Base-by-base conservation (phyloP, 2,888 invertebrate species). In the Drosophila mettleri region DNA sequence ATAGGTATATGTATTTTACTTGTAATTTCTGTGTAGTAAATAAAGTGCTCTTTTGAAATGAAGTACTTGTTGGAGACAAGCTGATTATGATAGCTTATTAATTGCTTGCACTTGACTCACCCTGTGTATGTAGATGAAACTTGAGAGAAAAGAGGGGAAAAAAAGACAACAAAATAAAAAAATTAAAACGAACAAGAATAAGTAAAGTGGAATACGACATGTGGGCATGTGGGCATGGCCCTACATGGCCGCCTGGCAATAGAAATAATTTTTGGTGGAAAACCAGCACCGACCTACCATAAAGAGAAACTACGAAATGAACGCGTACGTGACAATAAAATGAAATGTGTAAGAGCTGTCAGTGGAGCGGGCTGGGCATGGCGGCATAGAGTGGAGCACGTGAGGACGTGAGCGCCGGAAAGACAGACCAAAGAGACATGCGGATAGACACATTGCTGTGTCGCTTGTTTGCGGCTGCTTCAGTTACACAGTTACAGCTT, bases 241-340 rank as follows among this genome's bases (percentile, higher is more conserved):
- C 46, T 85, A 85, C 72, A 79, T 60, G 67, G 81, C 7, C 78
- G 9, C 33, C 48, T 63, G 80, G 79, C 88, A 70, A 80, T 80
- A 73, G 61, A 73, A 75, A 69, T 77, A 66, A 78, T 74, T 73
- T 72, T 81, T 61, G 64, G 64, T 41, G 68, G 60, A 67, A 80
- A 80, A 80, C 59, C 70, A 63, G 61, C 55, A 27, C 63, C 83
- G 69, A 72, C 67, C 83, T 75, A 68, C 88, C 81, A 83, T 86
- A 85, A 78, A 85, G 69, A 72, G 87, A 71, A 79, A 73, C 78
- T 68, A 55, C 71, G 68, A 74, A 73, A 67, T 69, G 69, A 86
- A 74, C 70, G 71, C 72, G 78, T 80, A 89, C 86, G 90, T 90
- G 88, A 88, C 89, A 88, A 89, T 85, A 88, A 88, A 88, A 86